Base-by-base conservation (phyloP, 2,888 invertebrate genomes). In the Petrophora chlorosata region DNA sequence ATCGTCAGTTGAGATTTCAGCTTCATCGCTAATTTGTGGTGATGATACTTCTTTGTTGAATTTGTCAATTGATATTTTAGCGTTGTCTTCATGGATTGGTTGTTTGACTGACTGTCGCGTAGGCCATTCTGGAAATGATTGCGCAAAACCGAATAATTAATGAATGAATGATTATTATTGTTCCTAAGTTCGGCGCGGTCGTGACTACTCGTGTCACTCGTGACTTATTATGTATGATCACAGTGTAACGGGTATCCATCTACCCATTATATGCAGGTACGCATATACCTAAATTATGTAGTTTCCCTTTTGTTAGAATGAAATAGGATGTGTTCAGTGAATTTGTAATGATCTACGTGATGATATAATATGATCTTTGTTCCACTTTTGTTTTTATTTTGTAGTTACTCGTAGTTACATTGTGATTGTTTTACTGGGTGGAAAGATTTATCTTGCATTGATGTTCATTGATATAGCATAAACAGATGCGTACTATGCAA, bases 51-150 rank as follows among this genome's bases (percentile, higher is more conserved):
- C 53, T 10, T 48, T n/a, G n/a, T n/a, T n/a, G n/a, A n/a, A n/a
- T n/a, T n/a, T n/a, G n/a, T n/a, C n/a, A n/a, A n/a, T 51, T 40
- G 58, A 56, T 40, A 61, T 48, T 50, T 54, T 51, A 28, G 34
- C 26, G 14, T 56, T 61, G 29, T 64, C 60, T 34, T 60, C 59
- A 28, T 54, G 53, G 22, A 59, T 59, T 5, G 87, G 88, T 64
- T 87, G 87, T 59, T 73, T 79, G n/a, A 85, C 79, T n/a, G 82
- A 81, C 43, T 77, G 67, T 40, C 80, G 79, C 52, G 64, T 43
- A 13, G 88, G 86, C 80, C 82, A 85, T 74, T 80, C 86, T 86
- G 70, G 52, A 75, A 74, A 35, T 29, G 9, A n/a, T 49, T 45
- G 14, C 40, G 46, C 36, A 39, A 40, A 9, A 17, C 7, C 17